A percentile compares a stretch with the other conserved stretches of the same genome.
These are phyloP conservation scores for Parauchenoglanis punctatus DNA, from an alignment of 2,797 vertebrate genomes.

Conservation along the genomic window DNA sequence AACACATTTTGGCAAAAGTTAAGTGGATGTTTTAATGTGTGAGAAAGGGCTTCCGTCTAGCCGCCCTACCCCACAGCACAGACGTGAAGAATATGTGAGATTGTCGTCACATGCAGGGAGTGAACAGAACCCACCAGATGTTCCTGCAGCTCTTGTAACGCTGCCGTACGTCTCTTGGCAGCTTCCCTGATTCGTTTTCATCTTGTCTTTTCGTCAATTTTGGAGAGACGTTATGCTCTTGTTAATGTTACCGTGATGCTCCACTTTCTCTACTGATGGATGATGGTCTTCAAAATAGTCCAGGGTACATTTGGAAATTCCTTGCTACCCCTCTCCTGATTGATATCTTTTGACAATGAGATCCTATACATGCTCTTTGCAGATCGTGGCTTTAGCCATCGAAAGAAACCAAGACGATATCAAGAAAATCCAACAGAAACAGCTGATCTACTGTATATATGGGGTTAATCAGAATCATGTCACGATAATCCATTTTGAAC, in stretches of 20 bases:
- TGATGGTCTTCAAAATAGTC: neutral
- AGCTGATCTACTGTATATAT: neutral
- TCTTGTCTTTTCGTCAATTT: neutral
- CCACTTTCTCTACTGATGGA: neutral
- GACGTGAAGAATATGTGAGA: neutral
- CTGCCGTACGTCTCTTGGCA: neutral
- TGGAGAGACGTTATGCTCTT: neutral
- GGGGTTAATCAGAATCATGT: neutral
- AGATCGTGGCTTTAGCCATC: neutral
- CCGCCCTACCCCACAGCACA: neutral
- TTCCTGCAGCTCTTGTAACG: neutral
- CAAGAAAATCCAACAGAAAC: neutral
- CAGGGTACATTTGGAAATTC: neutral
- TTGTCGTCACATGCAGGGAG: neutral
- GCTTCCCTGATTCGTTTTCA: neutral
- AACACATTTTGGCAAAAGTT: slow-evolving; percentile 1
- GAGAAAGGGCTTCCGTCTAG: neutral
- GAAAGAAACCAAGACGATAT: neutral
- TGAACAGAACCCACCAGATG: neutral
- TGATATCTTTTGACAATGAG: neutral
- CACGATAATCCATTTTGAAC: neutral
- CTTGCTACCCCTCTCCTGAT: neutral
- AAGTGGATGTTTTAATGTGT: neutral
- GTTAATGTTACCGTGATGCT: neutral
- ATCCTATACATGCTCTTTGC: neutral